Evolutionary conservation across 64 coral and sea anemone genomes (phyloP).

Genomic region (Orbicella faveolata): DNA sequence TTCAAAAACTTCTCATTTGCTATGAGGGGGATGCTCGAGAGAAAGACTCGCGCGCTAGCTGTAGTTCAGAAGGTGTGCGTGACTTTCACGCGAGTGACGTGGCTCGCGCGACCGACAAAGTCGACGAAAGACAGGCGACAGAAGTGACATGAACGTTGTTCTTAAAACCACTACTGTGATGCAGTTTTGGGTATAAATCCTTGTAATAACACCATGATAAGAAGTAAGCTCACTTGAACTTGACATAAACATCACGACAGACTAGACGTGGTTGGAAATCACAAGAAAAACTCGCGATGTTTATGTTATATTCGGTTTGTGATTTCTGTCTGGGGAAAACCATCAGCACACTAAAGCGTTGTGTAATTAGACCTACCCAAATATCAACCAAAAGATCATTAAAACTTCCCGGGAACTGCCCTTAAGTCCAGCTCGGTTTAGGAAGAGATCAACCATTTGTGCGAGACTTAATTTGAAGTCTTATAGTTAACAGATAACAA

Average conservation of each 20-base stretch:
- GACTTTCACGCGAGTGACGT: neutral
- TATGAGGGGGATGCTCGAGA: neutral
- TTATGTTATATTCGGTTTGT: neutral
- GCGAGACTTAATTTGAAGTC: neutral
- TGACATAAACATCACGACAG: constrained; percentile 17
- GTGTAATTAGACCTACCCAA: constrained; percentile 9
- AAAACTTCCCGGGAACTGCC: constrained; percentile 29
- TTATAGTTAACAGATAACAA: neutral
- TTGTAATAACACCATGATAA: constrained; percentile 19
- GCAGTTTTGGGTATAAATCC: neutral
- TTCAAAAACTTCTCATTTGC: too few relatives aligned
- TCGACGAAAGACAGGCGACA: constrained; percentile 13
- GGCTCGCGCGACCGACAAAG: neutral
- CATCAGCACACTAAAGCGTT: neutral
- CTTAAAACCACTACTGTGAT: neutral
- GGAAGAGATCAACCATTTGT: neutral
- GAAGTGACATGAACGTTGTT: neutral
- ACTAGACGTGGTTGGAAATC: neutral
- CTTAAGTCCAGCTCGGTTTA: neutral
- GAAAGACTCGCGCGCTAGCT: neutral
- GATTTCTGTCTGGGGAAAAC: neutral
- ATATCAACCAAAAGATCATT: neutral
- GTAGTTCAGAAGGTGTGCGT: neutral
- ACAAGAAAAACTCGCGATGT: neutral
- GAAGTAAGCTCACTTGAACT: constrained; percentile 11